Evolutionary conservation across 2,797 vertebrate genomes (phyloP).

Genomic region (Molossus alvarezi): DNA sequence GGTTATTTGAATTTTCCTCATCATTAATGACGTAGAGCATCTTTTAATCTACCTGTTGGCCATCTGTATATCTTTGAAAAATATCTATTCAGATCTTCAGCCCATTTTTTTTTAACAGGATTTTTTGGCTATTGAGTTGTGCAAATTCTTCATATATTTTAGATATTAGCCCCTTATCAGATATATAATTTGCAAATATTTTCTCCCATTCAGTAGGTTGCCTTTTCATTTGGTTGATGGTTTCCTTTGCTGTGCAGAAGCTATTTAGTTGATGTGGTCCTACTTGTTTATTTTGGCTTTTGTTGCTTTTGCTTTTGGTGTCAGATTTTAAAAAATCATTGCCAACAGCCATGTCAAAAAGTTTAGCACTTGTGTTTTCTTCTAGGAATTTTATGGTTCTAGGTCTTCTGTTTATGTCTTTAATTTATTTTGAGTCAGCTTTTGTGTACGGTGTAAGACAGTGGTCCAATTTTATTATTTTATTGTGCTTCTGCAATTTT

Average conservation of each 20-base stretch:
- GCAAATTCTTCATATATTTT: background rate
- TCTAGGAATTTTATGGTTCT: background rate
- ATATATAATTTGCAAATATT: background rate
- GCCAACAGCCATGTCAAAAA: background rate
- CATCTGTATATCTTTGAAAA: background rate
- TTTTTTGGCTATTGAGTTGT: background rate
- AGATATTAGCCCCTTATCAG: background rate
- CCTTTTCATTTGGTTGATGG: background rate
- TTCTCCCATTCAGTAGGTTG: background rate
- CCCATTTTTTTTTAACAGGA: background rate
- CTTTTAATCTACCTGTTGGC: background rate
- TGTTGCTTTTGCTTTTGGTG: background rate
- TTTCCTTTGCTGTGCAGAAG: background rate
- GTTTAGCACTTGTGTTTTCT: background rate
- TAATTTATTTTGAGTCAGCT: background rate
- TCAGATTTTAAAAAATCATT: background rate
- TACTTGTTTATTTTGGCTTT: background rate
- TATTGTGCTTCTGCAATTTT: background rate
- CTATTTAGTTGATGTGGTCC: background rate
- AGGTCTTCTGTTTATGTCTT: background rate
- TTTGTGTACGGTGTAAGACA: background rate
- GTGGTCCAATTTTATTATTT: background rate
- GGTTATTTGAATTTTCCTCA: background rate
- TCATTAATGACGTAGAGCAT: background rate
- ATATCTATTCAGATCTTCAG: background rate